These are phyloP conservation scores for Caenorhabditis zanzibari DNA, from an alignment of 2,888 invertebrate species.

Conservation along the genomic window DNA sequence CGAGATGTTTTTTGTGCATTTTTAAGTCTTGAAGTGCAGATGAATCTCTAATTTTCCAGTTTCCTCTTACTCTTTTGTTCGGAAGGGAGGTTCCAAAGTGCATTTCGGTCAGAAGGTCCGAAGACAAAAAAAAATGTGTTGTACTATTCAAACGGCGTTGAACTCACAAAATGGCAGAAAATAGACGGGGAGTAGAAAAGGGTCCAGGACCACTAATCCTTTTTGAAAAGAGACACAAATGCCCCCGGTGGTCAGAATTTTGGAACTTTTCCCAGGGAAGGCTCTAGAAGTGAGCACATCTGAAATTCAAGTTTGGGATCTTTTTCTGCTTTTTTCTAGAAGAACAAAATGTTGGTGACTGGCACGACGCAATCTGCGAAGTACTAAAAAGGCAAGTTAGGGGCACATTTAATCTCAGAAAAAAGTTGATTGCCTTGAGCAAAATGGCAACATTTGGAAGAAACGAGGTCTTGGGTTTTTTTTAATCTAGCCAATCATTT, in stretches of 20 bases:
- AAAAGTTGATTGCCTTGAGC: constrained; percentile 64
- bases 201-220: constrained; percentile 55
- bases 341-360: neutral
- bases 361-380: constrained; percentile 27
- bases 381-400: constrained; percentile 37
- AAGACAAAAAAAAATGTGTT: constrained; percentile 35
- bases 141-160: constrained; percentile 52
- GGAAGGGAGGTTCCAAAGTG: constrained; percentile 41
- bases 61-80: constrained; percentile 36
- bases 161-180: constrained; percentile 36
- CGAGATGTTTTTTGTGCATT: constrained; percentile 42
- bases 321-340: constrained; percentile 2
- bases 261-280: constrained; percentile 23
- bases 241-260: constrained; percentile 35
- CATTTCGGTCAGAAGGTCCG: constrained; percentile 26
- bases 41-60: constrained; percentile 40
- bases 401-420: constrained; percentile 53
- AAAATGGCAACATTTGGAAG: constrained; percentile 56
- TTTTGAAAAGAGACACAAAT: constrained; percentile 39
- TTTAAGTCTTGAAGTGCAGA: constrained; percentile 3
- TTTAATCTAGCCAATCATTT: constrained; percentile 64
- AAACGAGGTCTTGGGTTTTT: constrained; percentile 1
- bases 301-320: constrained; percentile 12
- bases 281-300: constrained; percentile 29
- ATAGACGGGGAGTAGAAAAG: constrained; percentile 6